These are phyloP conservation scores for Theretra japonica DNA, from an alignment of 2,888 invertebrate genomes.

Conservation along the genomic window DNA sequence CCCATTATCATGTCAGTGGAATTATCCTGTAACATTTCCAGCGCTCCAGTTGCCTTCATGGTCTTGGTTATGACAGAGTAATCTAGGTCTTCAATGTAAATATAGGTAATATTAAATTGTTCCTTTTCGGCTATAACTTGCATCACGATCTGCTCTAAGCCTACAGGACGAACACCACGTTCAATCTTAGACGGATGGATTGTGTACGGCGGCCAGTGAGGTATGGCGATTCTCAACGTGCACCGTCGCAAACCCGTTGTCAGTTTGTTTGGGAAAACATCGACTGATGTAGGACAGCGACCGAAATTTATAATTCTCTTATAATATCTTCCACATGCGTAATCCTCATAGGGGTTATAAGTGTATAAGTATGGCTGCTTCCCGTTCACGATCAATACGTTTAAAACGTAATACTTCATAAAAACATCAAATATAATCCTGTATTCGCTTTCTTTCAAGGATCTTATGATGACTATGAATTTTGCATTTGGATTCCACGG, in stretches of 20 bases:
- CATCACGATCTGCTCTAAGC: constrained; percentile 33
- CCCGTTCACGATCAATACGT: constrained; percentile 56
- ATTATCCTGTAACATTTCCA: constrained; percentile 43
- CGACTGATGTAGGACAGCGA: constrained; percentile 45
- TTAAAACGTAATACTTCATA: constrained; percentile 47
- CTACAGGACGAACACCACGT: background rate
- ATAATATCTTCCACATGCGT: constrained; percentile 63
- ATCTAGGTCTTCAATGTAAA: constrained; percentile 21
- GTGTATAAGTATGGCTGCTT: constrained; percentile 55
- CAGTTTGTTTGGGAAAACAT: constrained; percentile 54
- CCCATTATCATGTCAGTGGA: constrained; percentile 46
- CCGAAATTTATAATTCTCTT: constrained; percentile 54
- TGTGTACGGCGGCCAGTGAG: constrained; percentile 52
- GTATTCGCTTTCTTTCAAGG: constrained; percentile 41
- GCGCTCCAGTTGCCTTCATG: constrained; percentile 35
- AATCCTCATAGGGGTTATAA: constrained; percentile 66
- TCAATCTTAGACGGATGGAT: background rate
- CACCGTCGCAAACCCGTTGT: constrained; percentile 58
- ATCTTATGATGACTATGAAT: constrained; percentile 53
- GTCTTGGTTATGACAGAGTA: background rate
- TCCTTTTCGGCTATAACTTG: constrained; percentile 41
- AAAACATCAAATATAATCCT: constrained; percentile 55
- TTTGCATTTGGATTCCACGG: constrained; percentile 58
- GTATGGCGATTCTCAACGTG: constrained; percentile 51
- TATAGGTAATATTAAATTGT: constrained; percentile 43